Base-by-base conservation (phyloP, 2,797 vertebrate species). In the Clamator glandarius region DNA sequence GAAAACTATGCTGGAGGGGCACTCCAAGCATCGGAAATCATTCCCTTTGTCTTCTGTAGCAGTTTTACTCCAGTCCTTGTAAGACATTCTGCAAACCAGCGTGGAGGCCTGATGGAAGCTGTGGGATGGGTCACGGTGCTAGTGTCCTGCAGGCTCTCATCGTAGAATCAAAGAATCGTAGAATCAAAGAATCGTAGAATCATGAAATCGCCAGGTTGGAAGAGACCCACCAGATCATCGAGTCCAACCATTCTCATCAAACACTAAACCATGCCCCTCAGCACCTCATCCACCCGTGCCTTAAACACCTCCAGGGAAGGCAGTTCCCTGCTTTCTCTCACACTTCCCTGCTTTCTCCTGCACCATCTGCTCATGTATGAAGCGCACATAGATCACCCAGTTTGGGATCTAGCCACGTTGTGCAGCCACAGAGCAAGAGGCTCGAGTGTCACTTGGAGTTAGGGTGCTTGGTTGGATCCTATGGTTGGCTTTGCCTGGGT, bases 401-500 rank as follows among this genome's bases (percentile, higher is more conserved):
- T 15, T 5, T 55, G 73, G 72, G 5, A 11, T 21, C 42, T 0
- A 1, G 3, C n/a, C 23, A 69, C 0, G 0, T 1, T 12, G 20
- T 6, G 48, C 69, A 69, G 25, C 41, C 6, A 0, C 19, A 17
- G 63, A 63, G 44, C 28, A 18, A 41, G 46, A 42, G 25, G 2
- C 1, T 44, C 4, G 1, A 9, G 8, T 12, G 0, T 8, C 55
- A 6, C 18, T 4, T 1, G 15, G 63, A 5, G 5, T 18, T 23
- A 1, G 35, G 55, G 14, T 9, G 6, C 46, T 52, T 1, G 9
- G 13, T 41, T 0, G 3, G 42, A n/a, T 44, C 28, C 59, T n/a
- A 35, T 1, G 3, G 3, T 21, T 2, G 8, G 25, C 24, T 63
- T 28, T 58, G 69, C 29, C n/a, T 3, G 0, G 0, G 12, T 8